phyloP scores from a whole-genome alignment of 2,113 vertebrate genomes.

The Pelobates fuscus region DNA sequence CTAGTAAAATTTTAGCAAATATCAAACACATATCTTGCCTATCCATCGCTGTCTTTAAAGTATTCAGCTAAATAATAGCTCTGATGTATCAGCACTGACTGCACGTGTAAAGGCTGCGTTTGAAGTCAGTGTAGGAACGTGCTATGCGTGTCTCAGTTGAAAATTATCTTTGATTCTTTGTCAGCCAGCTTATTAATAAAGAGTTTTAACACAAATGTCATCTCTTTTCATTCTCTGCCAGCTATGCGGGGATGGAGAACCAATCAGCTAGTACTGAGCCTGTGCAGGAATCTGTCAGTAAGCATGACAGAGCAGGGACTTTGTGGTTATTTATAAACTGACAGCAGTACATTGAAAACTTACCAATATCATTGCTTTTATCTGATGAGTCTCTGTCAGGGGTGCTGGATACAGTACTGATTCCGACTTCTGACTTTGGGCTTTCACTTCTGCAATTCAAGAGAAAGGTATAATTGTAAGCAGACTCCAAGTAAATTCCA shows the following conservation, averaged over 20 bases:
- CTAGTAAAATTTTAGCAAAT: too few relatives aligned
- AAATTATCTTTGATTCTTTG: background rate
- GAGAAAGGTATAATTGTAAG: conserved; percentile 53
- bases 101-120: background rate
- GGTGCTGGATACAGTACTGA: conserved; percentile 67
- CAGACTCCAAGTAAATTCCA: background rate
- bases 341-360: conserved; percentile 64
- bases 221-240: background rate
- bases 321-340: conserved; percentile 45
- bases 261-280: conserved; percentile 28
- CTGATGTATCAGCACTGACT: too few relatives aligned
- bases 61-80: too few relatives aligned
- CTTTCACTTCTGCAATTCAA: conserved; percentile 84
- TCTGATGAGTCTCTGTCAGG: conserved; percentile 85
- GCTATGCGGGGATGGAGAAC: background rate
- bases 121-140: background rate
- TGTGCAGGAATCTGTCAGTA: conserved; percentile 17
- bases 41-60: too few relatives aligned
- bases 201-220: background rate
- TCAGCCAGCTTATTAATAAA: background rate
- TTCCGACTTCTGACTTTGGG: conserved; percentile 84
- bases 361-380: conserved; percentile 88
- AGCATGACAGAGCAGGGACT: conserved; percentile 37
- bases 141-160: too few relatives aligned
- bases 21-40: too few relatives aligned